Base-by-base conservation (phyloP, 1,140 invertebrate species). In the Lerema accius region DNA sequence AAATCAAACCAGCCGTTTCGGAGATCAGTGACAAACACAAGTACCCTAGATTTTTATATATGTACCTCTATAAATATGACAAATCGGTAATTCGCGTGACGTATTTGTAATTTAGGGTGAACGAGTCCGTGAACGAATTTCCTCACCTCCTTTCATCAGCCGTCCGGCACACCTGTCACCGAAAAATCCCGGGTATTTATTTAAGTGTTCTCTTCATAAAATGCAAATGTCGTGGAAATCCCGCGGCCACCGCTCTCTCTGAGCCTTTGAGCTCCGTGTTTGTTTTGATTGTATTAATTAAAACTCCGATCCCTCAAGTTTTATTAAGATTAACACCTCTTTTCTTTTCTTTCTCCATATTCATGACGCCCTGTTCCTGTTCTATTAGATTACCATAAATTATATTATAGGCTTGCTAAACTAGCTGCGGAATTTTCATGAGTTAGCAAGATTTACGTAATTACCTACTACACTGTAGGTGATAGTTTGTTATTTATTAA, bases 281-380 rank as follows among this genome's bases (percentile, higher is more conserved):
- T 87, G 80, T 85, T 85, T 85, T 85, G 84, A 87, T 87, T 87
- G 82, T 84, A 87, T 87, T 87, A 87, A 87, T 87, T 87, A 85
- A 85, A 82, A 73, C 55, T 69, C 55, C 69, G 68, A 78, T 80
- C 78, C 78, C 74, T 80, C 72, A 70, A 83, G 75, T 81, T 86
- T 78, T 75, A 77, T 76, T 73, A 83, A 82, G 80, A 85, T 85
- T 85, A 85, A 84, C 82, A 85, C 84, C 84, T 84, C 75, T 76
- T 70, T 80, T 59, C 56, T 59, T 80, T 84, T 73, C 77, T 82
- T 81, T 73, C 53, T 84, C 67, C 82, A 87, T 87, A 85, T 87
- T 85, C 81, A 85, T 87, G 80, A 28, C 13, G 28, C 32, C 26
- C 68, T 40, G 15, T 50, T 32, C 15, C 16, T 0, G 48, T 59